phyloP scores from a whole-genome alignment of 2,113 vertebrate genomes.

The Clarias batrachus region DNA sequence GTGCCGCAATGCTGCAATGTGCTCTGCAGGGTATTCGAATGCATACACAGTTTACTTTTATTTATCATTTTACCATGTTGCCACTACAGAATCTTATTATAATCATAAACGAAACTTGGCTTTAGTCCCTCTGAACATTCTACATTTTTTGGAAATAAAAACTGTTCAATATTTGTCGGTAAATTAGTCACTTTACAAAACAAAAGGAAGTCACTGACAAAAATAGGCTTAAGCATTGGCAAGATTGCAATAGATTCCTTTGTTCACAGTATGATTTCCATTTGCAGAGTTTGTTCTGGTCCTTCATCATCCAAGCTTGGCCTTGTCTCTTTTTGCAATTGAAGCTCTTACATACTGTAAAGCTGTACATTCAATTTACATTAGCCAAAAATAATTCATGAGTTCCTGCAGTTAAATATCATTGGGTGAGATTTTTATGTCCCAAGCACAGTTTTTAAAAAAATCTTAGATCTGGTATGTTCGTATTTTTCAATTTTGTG shows the following conservation, averaged over 20 bases:
- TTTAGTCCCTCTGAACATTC: neutral
- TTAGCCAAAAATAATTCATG: neutral
- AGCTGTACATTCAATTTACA: neutral
- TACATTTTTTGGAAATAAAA: neutral
- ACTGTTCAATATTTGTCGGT: neutral
- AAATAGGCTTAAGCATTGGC: neutral
- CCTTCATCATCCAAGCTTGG: neutral
- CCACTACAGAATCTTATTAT: neutral
- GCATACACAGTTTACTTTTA: neutral
- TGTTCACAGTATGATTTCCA: neutral
- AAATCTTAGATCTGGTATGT: neutral
- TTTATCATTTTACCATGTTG: neutral
- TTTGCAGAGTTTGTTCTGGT: neutral
- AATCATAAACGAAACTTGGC: neutral
- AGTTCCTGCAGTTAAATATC: neutral
- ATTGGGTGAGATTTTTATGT: neutral
- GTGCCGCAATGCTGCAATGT: slow-evolving; percentile 1
- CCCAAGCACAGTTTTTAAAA: neutral
- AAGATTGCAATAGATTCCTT: slow-evolving; percentile 1
- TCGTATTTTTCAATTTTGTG: neutral
- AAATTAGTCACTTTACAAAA: neutral
- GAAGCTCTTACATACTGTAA: neutral
- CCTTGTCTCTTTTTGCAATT: neutral
- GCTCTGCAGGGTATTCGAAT: neutral
- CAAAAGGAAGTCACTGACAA: neutral